These are phyloP conservation scores for Eidolon helvum DNA, from an alignment of 2,113 vertebrate species.

Conservation along the genomic window DNA sequence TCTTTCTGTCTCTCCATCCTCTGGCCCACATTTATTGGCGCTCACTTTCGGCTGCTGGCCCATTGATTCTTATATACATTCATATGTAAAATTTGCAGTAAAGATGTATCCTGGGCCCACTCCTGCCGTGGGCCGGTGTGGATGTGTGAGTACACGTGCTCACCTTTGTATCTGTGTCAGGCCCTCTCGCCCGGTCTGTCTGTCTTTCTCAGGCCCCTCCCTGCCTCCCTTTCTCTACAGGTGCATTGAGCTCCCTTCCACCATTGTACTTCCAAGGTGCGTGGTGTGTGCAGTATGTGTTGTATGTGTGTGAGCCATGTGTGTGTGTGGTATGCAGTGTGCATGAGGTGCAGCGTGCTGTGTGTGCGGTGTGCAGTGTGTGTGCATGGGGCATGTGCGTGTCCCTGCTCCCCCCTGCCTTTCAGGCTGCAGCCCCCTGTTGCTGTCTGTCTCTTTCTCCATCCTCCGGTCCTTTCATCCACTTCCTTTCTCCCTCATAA, in stretches of 20 bases:
- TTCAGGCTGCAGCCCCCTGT: background rate
- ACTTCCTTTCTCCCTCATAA: background rate
- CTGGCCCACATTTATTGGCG: background rate
- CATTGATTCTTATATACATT: background rate
- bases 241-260: background rate
- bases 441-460: background rate
- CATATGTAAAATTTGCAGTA: background rate
- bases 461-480: background rate
- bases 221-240: background rate
- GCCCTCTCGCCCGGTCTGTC: background rate
- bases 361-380: background rate
- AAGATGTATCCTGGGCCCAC: background rate
- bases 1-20: background rate
- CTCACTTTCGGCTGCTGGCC: background rate
- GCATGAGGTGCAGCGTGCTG: background rate
- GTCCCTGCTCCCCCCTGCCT: background rate
- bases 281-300: background rate
- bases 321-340: background rate
- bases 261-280: rapidly evolving
- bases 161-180: background rate
- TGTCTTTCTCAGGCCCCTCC: too few species aligned
- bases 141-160: rapidly evolving
- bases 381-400: rapidly evolving
- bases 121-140: rapidly evolving
- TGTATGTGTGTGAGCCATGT: background rate